Conservation (phyloP, 2,797 vertebrate genomes). For the Cichlasoma orientale region DNA sequence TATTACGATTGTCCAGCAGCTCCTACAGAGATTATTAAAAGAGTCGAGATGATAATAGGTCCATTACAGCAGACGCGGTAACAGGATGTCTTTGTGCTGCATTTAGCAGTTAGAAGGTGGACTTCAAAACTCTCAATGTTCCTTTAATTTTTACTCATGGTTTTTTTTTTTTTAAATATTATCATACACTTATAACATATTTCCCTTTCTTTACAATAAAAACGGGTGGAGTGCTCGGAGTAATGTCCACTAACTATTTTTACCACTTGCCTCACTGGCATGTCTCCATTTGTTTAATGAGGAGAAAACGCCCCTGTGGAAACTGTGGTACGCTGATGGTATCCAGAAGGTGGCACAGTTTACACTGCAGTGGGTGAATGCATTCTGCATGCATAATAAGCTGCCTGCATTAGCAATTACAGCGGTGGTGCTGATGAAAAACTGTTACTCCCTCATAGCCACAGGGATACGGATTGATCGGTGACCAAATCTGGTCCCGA, state of each 20-base stretch:
- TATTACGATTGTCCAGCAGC: slow-evolving; percentile 40
- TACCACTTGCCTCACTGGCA: slow-evolving; percentile 31
- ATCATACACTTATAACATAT: slow-evolving; percentile 10
- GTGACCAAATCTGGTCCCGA: background rate
- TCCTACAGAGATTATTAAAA: slow-evolving; percentile 43
- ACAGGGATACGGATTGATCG: slow-evolving; percentile 13
- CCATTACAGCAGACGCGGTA: slow-evolving; percentile 18
- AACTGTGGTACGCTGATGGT: slow-evolving; percentile 9
- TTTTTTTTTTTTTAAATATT: background rate
- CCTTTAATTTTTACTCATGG: background rate
- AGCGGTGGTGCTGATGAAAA: slow-evolving; percentile 58
- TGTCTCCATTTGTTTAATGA: slow-evolving; percentile 19
- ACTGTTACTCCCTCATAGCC: slow-evolving; percentile 19
- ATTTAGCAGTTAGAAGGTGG: background rate
- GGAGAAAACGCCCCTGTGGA: slow-evolving; percentile 44
- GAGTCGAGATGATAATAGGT: slow-evolving; percentile 29
- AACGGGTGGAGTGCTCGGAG: slow-evolving; percentile 46
- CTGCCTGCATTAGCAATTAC: slow-evolving; percentile 65
- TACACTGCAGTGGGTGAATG: slow-evolving; percentile 51
- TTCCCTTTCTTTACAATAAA: slow-evolving; percentile 30
- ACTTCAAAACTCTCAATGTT: background rate
- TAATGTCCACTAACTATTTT: slow-evolving; percentile 41
- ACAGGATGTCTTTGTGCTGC: slow-evolving; percentile 21
- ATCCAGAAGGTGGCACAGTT: slow-evolving; percentile 75
- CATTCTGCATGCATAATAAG: slow-evolving; percentile 58